These are phyloP conservation scores for Carassius carassius DNA, from an alignment of 2,113 vertebrate genomes.

Conservation along the genomic window DNA sequence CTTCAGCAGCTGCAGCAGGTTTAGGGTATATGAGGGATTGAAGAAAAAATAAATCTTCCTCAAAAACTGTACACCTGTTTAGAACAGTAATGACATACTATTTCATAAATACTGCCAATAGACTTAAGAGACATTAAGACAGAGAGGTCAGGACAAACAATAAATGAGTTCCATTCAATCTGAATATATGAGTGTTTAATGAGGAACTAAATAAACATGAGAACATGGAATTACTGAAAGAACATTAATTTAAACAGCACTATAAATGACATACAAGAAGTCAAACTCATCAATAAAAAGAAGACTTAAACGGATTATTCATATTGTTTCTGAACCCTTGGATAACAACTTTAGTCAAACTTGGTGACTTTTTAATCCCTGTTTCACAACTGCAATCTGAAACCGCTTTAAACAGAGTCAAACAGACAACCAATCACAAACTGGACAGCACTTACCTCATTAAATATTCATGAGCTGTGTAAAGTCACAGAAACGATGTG, in stretches of 20 bases:
- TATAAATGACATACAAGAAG: background rate
- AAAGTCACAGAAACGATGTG: background rate
- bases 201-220: background rate
- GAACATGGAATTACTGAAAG: background rate
- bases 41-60: too few species aligned
- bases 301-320: too few species aligned
- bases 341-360: background rate
- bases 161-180: background rate
- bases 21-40: too few species aligned
- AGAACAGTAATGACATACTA: too few species aligned
- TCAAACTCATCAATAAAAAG: background rate
- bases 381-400: background rate
- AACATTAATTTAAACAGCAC: background rate
- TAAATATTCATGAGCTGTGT: background rate
- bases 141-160: too few species aligned
- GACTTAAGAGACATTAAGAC: too few species aligned
- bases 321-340: background rate
- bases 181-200: background rate
- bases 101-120: too few species aligned
- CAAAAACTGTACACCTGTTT: too few species aligned
- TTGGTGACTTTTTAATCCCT: background rate
- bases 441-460: background rate
- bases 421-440: background rate
- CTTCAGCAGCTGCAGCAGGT: too few species aligned
- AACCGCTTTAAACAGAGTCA: background rate